A percentile compares a stretch with the other conserved stretches of the same genome.
phyloP scores from a whole-genome alignment of 2,888 invertebrate genomes.

The Helleia helle region DNA sequence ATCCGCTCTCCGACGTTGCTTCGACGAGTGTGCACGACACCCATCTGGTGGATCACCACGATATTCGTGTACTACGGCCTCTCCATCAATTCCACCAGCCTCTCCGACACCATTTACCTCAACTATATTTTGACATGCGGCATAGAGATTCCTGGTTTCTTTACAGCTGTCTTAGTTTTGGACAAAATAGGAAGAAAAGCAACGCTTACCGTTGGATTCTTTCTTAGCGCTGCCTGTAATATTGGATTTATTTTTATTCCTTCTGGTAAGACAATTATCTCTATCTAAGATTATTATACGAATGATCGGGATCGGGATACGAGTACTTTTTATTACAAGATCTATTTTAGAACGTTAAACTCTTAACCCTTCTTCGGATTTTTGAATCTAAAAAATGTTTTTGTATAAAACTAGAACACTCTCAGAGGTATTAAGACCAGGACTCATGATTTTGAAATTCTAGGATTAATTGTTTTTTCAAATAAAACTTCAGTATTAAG shows the following conservation, averaged over 20 bases:
- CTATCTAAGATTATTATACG: no score
- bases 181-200: conserved; percentile 46
- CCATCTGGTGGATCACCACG: conserved; percentile 80
- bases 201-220: conserved; percentile 24
- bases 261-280: conserved; percentile 27
- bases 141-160: conserved; percentile 78
- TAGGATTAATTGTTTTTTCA: no score
- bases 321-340: no score
- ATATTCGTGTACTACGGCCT: conserved; percentile 82
- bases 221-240: conserved; percentile 20
- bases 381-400: no score
- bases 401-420: no score
- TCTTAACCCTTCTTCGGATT: no score
- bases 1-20: conserved; percentile 66
- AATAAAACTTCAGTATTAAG: no score
- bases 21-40: conserved; percentile 70
- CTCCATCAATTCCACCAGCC: conserved; percentile 78
- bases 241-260: conserved; percentile 21
- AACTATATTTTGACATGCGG: conserved; percentile 75
- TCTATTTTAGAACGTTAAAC: no score
- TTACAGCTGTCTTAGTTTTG: conserved; percentile 73
- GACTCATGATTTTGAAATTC: no score
- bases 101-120: conserved; percentile 78
- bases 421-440: no score
- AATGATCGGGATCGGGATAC: no score